Evolutionary conservation across 1,140 invertebrate species (phyloP).

Genomic region (Eumeta japonica): DNA sequence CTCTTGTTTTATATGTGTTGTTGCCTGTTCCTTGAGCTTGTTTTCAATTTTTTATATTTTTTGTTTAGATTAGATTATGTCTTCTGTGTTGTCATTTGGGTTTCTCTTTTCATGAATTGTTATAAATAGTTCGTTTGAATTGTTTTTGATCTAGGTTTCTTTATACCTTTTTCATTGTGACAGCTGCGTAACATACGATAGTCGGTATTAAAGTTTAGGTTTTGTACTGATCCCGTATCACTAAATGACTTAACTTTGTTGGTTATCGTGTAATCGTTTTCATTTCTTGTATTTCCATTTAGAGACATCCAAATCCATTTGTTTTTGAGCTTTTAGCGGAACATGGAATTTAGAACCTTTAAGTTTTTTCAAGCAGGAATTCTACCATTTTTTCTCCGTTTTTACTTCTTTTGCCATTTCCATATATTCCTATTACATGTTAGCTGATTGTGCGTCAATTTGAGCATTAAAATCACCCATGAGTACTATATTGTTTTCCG

Average conservation of each 20-base stretch:
- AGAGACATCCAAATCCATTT: conserved; percentile 19
- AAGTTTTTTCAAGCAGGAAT: too few relatives aligned
- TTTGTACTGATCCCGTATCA: conserved; percentile 17
- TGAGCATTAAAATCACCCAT: too few relatives aligned
- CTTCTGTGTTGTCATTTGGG: conserved; percentile 6
- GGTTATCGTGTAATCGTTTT: conserved; percentile 24
- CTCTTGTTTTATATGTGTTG: conserved; percentile 6
- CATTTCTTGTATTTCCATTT: conserved; percentile 19
- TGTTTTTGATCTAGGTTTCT: conserved; percentile 15
- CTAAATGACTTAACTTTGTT: conserved; percentile 16
- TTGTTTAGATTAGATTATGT: conserved; percentile 9
- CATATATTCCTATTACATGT: too few relatives aligned
- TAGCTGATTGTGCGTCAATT: too few relatives aligned
- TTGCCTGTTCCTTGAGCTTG: conserved; percentile 9
- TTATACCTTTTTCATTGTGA: conserved; percentile 8
- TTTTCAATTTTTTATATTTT: conserved; percentile 16
- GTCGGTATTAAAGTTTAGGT: too few relatives aligned
- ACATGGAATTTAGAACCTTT: too few relatives aligned
- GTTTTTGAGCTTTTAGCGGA: too few relatives aligned
- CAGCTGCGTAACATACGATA: conserved; percentile 23
- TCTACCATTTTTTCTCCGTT: too few relatives aligned
- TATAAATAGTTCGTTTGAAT: conserved; percentile 6
- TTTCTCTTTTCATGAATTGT: conserved; percentile 7
- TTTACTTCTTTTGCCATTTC: too few relatives aligned
- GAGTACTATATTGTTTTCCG: too few relatives aligned